Conservation (phyloP, 2,797 vertebrate species). For the Poeciliopsis paucimaculata region DNA sequence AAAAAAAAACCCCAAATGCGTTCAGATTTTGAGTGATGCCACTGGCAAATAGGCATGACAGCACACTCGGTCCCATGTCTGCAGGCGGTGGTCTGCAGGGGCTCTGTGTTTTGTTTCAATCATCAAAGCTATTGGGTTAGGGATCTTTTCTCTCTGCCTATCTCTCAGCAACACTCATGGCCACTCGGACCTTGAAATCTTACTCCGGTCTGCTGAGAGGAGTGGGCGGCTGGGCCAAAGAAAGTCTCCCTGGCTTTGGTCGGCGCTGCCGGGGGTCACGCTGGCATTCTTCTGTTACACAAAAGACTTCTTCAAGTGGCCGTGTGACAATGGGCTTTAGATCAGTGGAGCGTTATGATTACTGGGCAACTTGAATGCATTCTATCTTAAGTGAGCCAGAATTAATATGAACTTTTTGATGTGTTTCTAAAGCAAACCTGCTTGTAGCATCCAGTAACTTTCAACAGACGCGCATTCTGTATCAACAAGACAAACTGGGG, state of each 20-base stretch:
- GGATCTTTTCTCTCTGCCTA: slow-evolving; percentile 72
- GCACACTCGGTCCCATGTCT: slow-evolving; percentile 62
- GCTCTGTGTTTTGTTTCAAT: slow-evolving; percentile 82
- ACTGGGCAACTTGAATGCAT: slow-evolving; percentile 75
- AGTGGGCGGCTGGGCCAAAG: slow-evolving; percentile 65
- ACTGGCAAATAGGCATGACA: slow-evolving; percentile 42
- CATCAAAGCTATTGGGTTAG: slow-evolving; percentile 80
- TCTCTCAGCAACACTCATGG: slow-evolving; percentile 83
- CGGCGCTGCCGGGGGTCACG: slow-evolving; percentile 77
- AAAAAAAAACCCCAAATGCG: slow-evolving; percentile 13
- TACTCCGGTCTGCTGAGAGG: slow-evolving; percentile 69
- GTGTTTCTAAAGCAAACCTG: slow-evolving; percentile 31
- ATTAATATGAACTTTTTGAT: slow-evolving; percentile 72
- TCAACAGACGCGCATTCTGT: neutral
- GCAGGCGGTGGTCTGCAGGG: slow-evolving; percentile 57
- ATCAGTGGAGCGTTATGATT: slow-evolving; percentile 84
- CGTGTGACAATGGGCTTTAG: slow-evolving; percentile 83
- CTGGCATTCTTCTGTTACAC: slow-evolving; percentile 79
- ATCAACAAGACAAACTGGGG: slow-evolving; percentile 17
- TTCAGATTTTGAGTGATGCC: slow-evolving; percentile 17
- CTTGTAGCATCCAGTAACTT: slow-evolving; percentile 20
- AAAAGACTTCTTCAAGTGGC: slow-evolving; percentile 85
- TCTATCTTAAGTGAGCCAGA: slow-evolving; percentile 82
- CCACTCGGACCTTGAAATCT: slow-evolving; percentile 81
- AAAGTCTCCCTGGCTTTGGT: slow-evolving; percentile 76